Conservation (phyloP, 2,797 vertebrate genomes). For the Labeo calbasu region DNA sequence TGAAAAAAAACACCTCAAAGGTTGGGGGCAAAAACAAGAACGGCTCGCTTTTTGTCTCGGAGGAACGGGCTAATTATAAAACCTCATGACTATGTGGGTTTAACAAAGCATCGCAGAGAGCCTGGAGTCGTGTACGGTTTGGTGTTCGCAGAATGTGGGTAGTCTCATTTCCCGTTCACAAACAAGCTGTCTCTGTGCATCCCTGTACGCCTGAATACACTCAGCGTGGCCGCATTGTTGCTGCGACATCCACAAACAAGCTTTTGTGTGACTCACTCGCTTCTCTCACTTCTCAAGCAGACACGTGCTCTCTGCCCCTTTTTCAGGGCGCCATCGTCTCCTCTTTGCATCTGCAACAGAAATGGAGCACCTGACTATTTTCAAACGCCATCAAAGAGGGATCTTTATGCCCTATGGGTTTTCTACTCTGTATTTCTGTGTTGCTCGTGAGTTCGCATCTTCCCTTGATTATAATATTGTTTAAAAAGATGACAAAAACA, state of each 20-base stretch:
- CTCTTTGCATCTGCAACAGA: constrained; percentile 13
- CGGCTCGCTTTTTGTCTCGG: constrained; percentile 48
- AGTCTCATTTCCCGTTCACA: constrained; percentile 52
- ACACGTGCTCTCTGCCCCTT: constrained; percentile 37
- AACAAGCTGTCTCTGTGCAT: constrained; percentile 56
- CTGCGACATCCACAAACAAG: constrained; percentile 42
- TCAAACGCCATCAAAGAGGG: constrained; percentile 11
- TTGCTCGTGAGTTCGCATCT: neutral
- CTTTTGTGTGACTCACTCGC: constrained; percentile 50
- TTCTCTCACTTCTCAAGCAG: constrained; percentile 31
- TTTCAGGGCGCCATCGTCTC: constrained; percentile 15
- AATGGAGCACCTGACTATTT: constrained; percentile 29
- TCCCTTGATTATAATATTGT: constrained; percentile 23
- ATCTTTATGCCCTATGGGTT: neutral
- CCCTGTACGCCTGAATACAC: constrained; percentile 29
- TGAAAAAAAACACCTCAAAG: constrained; percentile 48
- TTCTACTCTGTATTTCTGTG: neutral
- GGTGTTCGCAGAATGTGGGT: constrained; percentile 53
- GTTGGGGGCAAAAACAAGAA: constrained; percentile 51
- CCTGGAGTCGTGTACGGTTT: constrained; percentile 50
- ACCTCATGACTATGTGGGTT: constrained; percentile 61
- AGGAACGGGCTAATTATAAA: constrained; percentile 63
- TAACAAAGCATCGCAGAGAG: constrained; percentile 55
- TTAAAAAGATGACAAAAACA: neutral
- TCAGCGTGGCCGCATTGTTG: constrained; percentile 19